Evolutionary conservation across 2,113 vertebrate species (phyloP).

Genomic region (Uria lomvia): DNA sequence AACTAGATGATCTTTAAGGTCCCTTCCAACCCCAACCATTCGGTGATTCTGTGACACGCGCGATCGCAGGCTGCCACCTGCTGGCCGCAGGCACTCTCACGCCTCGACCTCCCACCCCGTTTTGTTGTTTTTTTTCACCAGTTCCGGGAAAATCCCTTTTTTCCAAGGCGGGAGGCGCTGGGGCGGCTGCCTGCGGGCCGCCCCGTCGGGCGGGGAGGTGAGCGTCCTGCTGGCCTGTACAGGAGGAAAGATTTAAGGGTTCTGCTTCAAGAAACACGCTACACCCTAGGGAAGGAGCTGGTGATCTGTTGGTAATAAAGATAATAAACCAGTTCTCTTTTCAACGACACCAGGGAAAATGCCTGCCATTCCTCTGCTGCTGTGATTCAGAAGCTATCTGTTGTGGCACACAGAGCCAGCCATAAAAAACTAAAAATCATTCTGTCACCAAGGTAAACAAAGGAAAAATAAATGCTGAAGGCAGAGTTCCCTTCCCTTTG

Average conservation of each 20-base stretch:
- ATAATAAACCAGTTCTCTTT: not conserved
- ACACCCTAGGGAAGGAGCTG: not conserved
- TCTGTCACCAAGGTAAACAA: not conserved
- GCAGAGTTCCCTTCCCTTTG: not conserved
- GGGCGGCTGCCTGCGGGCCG: not conserved
- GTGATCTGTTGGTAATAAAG: not conserved
- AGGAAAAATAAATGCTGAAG: not conserved
- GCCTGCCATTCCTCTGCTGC: not conserved
- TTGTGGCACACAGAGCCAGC: not conserved
- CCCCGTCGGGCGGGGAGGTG: not conserved
- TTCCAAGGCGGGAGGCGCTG: not conserved
- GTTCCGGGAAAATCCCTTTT: not conserved
- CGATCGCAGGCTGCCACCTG: not conserved
- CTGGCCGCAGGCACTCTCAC: not conserved
- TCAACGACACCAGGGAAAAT: not conserved
- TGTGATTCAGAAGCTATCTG: not conserved
- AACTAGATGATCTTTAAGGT: no score
- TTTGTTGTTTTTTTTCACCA: not conserved
- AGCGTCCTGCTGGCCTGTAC: accelerated
- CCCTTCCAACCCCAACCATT: no score
- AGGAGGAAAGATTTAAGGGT: not conserved
- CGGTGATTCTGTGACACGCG: not conserved
- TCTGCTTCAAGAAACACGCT: not conserved
- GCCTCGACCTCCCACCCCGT: accelerated
- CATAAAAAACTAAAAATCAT: not conserved